Evolutionary conservation across 2,113 vertebrate genomes (phyloP).

Genomic region (Caretta caretta): DNA sequence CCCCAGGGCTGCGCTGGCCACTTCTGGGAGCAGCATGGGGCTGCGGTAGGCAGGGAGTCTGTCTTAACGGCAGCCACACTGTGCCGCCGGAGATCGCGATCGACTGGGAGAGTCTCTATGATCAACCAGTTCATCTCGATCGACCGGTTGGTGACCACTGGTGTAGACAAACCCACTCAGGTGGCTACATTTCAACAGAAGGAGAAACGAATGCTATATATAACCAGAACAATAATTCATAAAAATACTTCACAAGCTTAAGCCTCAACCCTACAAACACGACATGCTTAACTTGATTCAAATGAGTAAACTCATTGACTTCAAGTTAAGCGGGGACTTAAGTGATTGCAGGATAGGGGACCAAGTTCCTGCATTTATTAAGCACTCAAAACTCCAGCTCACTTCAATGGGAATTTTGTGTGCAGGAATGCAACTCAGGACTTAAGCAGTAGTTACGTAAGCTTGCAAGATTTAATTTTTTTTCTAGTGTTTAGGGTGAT

Average conservation of each 20-base stretch:
- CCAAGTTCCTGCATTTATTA: background rate
- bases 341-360: background rate
- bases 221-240: background rate
- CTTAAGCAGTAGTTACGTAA: rapidly evolving
- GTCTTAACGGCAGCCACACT: too few species aligned
- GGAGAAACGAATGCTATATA: background rate
- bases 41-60: too few species aligned
- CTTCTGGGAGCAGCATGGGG: too few species aligned
- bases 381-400: background rate
- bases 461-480: background rate
- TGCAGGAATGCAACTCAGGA: background rate
- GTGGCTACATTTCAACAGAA: background rate
- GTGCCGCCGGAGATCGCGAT: too few species aligned
- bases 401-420: rapidly evolving
- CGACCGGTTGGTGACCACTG: too few species aligned
- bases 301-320: background rate
- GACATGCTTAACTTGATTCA: background rate
- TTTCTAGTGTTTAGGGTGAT: background rate
- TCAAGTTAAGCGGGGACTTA: background rate
- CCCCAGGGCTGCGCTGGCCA: too few species aligned
- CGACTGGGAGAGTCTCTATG: too few species aligned
- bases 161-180: background rate
- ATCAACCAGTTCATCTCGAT: too few species aligned
- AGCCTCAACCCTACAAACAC: background rate
- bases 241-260: background rate